Evolutionary conservation across 1,140 invertebrate species (phyloP).

Genomic region (Neodiprion fabricii): DNA sequence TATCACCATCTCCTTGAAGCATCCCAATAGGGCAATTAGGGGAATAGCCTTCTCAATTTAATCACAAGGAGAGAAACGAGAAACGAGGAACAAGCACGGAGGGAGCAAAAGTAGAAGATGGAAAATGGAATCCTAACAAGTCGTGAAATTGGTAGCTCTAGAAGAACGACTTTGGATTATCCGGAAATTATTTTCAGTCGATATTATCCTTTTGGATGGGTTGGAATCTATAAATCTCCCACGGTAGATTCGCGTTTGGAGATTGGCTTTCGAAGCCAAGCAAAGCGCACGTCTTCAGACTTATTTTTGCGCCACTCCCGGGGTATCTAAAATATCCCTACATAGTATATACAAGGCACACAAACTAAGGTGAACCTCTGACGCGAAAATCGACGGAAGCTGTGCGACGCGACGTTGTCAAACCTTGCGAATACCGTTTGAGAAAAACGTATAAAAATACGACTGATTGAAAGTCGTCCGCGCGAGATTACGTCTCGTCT

Average conservation of each 20-base stretch:
- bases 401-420: neutral
- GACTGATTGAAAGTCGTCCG: neutral
- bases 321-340: neutral
- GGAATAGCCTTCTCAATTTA: slow-evolving; percentile 1
- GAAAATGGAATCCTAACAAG: slow-evolving; percentile 10
- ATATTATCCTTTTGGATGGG: neutral
- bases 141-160: slow-evolving; percentile 7
- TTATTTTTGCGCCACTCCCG: neutral
- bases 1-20: neutral
- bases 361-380: neutral
- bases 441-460: neutral
- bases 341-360: too few species aligned
- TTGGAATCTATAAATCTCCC: neutral
- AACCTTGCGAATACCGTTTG: neutral
- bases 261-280: neutral
- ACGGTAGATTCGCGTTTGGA: neutral
- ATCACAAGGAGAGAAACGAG: slow-evolving; percentile 2
- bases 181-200: slow-evolving; percentile 1
- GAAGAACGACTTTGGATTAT: neutral
- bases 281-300: neutral
- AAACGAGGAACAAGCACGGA: slow-evolving; percentile 9
- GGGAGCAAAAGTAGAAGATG: slow-evolving; percentile 17
- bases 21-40: slow-evolving; percentile 1
- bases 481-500: neutral
- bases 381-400: neutral